These are phyloP conservation scores for Acanthurus leucopareius DNA, from an alignment of 2,797 vertebrate species.

Conservation along the genomic window DNA sequence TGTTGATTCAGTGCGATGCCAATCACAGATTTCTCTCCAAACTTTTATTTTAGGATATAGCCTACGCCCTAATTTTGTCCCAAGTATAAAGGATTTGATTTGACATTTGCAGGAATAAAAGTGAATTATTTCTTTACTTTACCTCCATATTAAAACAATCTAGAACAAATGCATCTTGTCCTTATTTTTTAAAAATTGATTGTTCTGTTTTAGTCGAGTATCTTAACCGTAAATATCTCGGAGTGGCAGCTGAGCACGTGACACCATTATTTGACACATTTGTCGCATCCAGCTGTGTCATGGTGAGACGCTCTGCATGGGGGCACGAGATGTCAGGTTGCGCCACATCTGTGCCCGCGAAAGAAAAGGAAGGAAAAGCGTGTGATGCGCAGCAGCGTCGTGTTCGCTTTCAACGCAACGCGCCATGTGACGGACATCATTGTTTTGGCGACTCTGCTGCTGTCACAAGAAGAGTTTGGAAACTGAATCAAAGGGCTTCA, in stretches of 20 bases:
- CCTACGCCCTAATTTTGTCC: background rate
- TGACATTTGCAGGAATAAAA: background rate
- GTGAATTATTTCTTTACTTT: background rate
- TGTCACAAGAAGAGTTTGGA: conserved; percentile 60
- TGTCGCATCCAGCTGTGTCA: conserved; percentile 35
- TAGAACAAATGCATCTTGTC: background rate
- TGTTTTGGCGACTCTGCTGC: background rate
- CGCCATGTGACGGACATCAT: conserved; percentile 51
- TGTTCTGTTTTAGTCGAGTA: background rate
- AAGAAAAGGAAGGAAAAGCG: conserved; percentile 64
- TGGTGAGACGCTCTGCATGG: conserved; percentile 17
- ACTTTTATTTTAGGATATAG: background rate
- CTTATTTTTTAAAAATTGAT: background rate
- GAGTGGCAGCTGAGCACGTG: conserved; percentile 17
- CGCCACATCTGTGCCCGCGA: conserved; percentile 26
- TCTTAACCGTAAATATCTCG: background rate
- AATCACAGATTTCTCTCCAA: background rate
- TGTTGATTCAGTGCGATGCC: background rate
- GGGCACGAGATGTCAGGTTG: conserved; percentile 24
- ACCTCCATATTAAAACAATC: background rate
- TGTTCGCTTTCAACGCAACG: conserved; percentile 1
- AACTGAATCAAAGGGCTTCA: conserved; percentile 34
- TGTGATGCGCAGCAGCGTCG: conserved; percentile 5
- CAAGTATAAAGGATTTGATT: background rate
- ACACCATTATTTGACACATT: background rate